Evolutionary conservation across 2,888 invertebrate genomes (phyloP), one percentile per base, ranked within the genome.

Genomic region (Diaperis boleti): DNA sequence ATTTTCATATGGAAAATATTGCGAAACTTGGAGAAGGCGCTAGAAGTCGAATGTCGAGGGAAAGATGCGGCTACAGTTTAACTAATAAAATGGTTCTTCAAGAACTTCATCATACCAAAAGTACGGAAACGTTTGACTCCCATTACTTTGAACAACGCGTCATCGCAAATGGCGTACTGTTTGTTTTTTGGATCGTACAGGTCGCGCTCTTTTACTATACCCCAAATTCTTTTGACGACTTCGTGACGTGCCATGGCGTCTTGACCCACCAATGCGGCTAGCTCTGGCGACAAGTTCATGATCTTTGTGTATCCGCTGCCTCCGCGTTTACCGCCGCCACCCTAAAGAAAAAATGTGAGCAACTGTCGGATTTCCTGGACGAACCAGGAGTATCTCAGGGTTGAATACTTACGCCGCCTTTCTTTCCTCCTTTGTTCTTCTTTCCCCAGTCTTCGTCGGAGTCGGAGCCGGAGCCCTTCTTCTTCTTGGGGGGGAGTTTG

Each of bases 81-180:
- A 75, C 86, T 86, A 76, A 87, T 83, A 82, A 96, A 96, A 83
- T 96, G 97, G 67, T 89, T 89, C 82, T 95, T 95, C 73, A 98
- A 86, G 82, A 94, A 94, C 81, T 97, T 97, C 92, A 97, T 93
- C 97, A 97, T 97, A 67, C 95, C 96, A 76, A 97, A 97, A 56
- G 94, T 94, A 73, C 94, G 90, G 87, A 98, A 95, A 74, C 95
- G 89, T 79, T 95, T 95, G 1, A 91, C 90, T 31, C 96, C 95
- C 79, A 97, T 93, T 31, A 97, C 92, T 82, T 92, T 94, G 80
- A 90, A 84, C 33, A 97, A 83, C 52, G 95, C 92, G 54, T 93
- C 94, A 79, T 97, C 96, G 82, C 96, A 96, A 74, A 96, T 92
- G 69, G 96, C 96, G 77, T 89, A 97, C 82, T 96, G 96, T 82